These are phyloP conservation scores for Nymphalis io DNA, from an alignment of 1,140 invertebrate species.

Conservation along the genomic window DNA sequence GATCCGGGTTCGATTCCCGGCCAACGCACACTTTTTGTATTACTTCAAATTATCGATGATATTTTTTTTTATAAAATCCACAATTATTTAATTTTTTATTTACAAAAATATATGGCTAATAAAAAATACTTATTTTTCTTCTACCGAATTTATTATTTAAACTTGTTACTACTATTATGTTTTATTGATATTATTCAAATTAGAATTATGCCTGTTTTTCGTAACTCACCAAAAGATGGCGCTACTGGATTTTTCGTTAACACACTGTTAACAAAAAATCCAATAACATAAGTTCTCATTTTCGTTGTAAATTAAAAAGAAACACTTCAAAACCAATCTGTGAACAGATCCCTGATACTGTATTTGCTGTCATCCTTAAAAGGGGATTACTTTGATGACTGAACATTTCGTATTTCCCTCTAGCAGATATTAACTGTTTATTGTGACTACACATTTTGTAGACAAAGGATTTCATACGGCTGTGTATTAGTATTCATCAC, in stretches of 20 bases:
- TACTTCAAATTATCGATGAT: constrained; percentile 7
- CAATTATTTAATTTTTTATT: too few relatives aligned
- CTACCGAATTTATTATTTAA: too few relatives aligned
- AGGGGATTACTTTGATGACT: background rate
- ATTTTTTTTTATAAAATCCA: background rate
- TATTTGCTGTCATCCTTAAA: constrained; percentile 10
- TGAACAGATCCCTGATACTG: constrained; percentile 3
- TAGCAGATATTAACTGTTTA: background rate
- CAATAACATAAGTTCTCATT: background rate
- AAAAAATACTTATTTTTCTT: too few relatives aligned
- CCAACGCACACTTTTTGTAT: constrained; percentile 85
- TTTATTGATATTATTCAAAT: background rate
- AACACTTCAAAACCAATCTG: constrained; percentile 26
- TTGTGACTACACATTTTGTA: background rate
- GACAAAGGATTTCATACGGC: background rate
- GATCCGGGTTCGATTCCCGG: constrained; percentile 96
- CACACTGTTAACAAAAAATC: background rate
- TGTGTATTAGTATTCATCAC: background rate
- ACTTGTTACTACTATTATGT: too few relatives aligned
- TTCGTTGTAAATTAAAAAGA: constrained; percentile 20
- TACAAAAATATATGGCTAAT: too few relatives aligned
- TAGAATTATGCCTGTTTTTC: background rate
- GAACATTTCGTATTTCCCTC: background rate
- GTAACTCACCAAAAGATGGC: constrained; percentile 42
- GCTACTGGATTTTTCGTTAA: constrained; percentile 29